Conservation (phyloP, 1,140 invertebrate genomes). For the Drosophila sechellia region DNA sequence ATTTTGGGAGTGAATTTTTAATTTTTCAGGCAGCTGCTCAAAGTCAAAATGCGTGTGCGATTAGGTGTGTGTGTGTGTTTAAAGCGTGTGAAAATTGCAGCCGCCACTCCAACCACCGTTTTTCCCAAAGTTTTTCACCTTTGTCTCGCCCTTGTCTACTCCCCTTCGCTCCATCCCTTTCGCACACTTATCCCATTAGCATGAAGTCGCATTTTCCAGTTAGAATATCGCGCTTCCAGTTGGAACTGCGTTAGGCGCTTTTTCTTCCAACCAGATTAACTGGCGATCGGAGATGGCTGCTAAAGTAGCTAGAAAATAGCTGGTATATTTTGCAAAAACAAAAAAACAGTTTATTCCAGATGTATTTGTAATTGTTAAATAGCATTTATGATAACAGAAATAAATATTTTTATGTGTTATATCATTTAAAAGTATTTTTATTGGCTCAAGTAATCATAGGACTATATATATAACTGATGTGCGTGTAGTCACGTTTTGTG, state of each 20-base stretch:
- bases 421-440: no score
- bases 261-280: slow-evolving; percentile 17
- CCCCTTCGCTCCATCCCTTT: slow-evolving; percentile 6
- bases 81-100: slow-evolving; percentile 78
- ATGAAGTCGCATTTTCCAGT: slow-evolving; percentile 69
- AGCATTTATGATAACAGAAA: no score
- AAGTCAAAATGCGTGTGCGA: slow-evolving; percentile 25
- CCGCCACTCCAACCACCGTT: slow-evolving; percentile 68
- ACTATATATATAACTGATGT: no score
- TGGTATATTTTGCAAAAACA: neutral
- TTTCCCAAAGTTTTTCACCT: slow-evolving; percentile 67
- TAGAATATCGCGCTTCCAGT: slow-evolving; percentile 39
- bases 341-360: neutral
- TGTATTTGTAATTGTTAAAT: neutral
- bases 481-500: no score
- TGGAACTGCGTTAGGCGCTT: slow-evolving; percentile 26
- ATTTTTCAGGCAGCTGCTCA: slow-evolving; percentile 34
- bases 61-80: slow-evolving; percentile 31
- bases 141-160: slow-evolving; percentile 60
- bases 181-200: slow-evolving; percentile 63
- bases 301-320: neutral
- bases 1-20: slow-evolving; percentile 19
- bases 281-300: slow-evolving; percentile 4
- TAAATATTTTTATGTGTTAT: no score
- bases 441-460: no score